phyloP scores from a whole-genome alignment of 2,888 invertebrate genomes.

The Miltochrista miniata region DNA sequence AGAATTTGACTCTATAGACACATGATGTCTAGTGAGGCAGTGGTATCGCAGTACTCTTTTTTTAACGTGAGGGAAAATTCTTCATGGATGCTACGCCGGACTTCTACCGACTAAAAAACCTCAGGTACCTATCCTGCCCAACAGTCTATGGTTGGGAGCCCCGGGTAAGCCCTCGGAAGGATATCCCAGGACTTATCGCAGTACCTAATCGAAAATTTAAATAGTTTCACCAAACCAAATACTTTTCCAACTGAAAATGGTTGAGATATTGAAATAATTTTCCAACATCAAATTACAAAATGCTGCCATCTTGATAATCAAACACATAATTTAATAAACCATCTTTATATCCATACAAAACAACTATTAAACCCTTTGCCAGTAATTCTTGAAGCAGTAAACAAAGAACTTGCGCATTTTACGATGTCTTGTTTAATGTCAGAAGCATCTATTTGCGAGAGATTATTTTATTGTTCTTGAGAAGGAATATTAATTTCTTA shows the following conservation, averaged over 20 bases:
- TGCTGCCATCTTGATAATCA: conserved; percentile 33
- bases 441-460: conserved; percentile 29
- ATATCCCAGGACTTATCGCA: too few species aligned
- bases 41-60: too few species aligned
- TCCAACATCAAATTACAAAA: neutral
- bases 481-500: conserved; percentile 21
- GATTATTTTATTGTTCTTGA: conserved; percentile 33
- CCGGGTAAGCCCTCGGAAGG: too few species aligned
- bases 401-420: conserved; percentile 33
- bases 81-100: too few species aligned
- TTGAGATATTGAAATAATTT: neutral
- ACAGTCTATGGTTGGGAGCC: too few species aligned
- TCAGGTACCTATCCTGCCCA: too few species aligned
- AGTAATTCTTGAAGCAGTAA: conserved; percentile 27
- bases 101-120: too few species aligned
- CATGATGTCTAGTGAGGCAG: too few species aligned
- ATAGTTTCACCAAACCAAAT: too few species aligned
- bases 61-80: too few species aligned
- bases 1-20: too few species aligned
- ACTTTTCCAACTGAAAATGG: neutral
- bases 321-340: conserved; percentile 42
- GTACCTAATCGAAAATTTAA: too few species aligned
- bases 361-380: conserved; percentile 44
- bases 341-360: conserved; percentile 39
- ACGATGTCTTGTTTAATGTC: conserved; percentile 34